phyloP scores from a whole-genome alignment of 2,888 invertebrate genomes.

The Andrena flavipes region DNA sequence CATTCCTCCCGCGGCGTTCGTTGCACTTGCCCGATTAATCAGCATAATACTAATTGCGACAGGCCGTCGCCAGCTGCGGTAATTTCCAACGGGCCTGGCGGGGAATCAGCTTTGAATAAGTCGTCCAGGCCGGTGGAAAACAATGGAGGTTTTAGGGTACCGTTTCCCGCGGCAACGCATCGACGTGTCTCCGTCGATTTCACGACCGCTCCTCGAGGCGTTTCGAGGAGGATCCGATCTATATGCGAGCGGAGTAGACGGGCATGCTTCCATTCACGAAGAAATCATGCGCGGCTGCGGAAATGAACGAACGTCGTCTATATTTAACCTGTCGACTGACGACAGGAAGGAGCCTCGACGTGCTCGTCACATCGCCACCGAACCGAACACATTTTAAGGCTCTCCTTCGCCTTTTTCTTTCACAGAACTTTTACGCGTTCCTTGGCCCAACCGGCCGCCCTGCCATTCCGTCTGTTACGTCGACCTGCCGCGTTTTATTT shows the following conservation, averaged over 20 bases:
- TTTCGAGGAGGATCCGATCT: conserved; percentile 39
- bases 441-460: neutral
- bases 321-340: conserved; percentile 81
- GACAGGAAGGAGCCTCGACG: conserved; percentile 82
- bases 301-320: conserved; percentile 79
- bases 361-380: conserved; percentile 78
- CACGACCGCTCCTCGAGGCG: neutral
- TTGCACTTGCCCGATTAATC: conserved; percentile 54
- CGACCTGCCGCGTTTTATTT: conserved; percentile 26
- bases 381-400: conserved; percentile 69
- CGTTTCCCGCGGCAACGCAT: neutral
- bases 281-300: conserved; percentile 82
- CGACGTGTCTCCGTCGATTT: neutral
- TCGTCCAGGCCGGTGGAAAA: conserved; percentile 27
- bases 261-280: conserved; percentile 80
- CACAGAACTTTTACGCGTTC: conserved; percentile 24
- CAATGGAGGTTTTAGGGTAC: conserved; percentile 23
- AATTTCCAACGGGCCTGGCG: conserved; percentile 41
- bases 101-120: conserved; percentile 54
- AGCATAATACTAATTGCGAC: conserved; percentile 64
- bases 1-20: conserved; percentile 27
- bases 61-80: conserved; percentile 53
- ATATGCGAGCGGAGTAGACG: conserved; percentile 50
- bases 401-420: conserved; percentile 52
- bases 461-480: conserved; percentile 30